These are phyloP conservation scores for Listronotus oregonensis DNA, from an alignment of 1,140 invertebrate species.

Conservation along the genomic window DNA sequence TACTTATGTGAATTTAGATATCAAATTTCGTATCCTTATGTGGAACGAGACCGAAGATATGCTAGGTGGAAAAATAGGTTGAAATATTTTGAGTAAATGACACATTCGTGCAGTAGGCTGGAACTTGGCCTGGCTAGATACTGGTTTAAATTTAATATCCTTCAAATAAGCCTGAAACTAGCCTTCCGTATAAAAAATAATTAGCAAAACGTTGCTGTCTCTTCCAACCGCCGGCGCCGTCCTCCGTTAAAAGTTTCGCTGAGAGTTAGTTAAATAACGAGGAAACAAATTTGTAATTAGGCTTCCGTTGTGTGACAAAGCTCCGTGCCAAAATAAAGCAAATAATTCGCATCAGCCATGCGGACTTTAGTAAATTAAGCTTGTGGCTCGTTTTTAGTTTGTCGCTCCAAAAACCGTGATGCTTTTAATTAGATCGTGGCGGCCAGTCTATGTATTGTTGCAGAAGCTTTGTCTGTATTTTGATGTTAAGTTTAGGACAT, in stretches of 20 bases:
- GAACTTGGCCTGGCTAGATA: too few relatives aligned
- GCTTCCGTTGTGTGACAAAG: conserved; percentile 25
- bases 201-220: conserved; percentile 5
- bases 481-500: too few relatives aligned
- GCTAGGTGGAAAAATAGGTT: too few relatives aligned
- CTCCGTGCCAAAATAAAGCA: conserved; percentile 21
- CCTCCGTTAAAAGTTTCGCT: conserved; percentile 14
- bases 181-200: background rate
- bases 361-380: conserved; percentile 18
- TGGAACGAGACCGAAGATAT: too few relatives aligned
- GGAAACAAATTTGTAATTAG: conserved; percentile 32
- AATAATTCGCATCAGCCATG: conserved; percentile 25
- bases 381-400: conserved; percentile 20
- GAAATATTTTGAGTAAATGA: too few relatives aligned
- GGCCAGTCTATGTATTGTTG: too few relatives aligned
- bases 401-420: conserved; percentile 6
- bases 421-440: background rate
- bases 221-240: background rate
- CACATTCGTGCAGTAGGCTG: too few relatives aligned
- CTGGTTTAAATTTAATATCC: too few relatives aligned
- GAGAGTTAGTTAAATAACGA: conserved; percentile 27
- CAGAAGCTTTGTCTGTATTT: too few relatives aligned
- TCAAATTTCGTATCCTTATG: too few relatives aligned
- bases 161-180: too few relatives aligned
- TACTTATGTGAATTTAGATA: too few relatives aligned